Evolutionary conservation across 2,113 vertebrate species (phyloP), one percentile per base, ranked within the genome.

Genomic region (Syrrhaptes paradoxus): DNA sequence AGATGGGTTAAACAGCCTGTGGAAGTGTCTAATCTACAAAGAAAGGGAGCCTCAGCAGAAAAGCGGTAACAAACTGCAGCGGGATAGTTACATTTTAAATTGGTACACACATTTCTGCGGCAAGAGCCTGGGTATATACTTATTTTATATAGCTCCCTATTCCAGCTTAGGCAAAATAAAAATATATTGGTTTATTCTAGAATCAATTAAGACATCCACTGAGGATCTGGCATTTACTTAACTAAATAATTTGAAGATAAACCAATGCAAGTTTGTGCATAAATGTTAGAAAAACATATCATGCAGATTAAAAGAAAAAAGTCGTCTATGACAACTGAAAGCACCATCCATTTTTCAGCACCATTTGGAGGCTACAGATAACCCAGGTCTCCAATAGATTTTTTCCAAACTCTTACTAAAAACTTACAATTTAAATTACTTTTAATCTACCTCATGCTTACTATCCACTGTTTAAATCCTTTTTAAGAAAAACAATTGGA

Each of bases 331-430:
- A 73, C 46, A 76, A 54, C 49, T 36, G 58, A 88, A 38, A 77
- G 51, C 46, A 77, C 12, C 9, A 36, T 31, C 48, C 32, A 49
- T 87, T 93, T 76, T 89, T 83, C 74, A 83, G 58, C 43, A 83
- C 36, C 62, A 21, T 76, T 93, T 93, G 34, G 31, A 95, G 65
- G 20, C 43, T 93, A 58, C 29, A 93, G 91, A 91, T 89, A 89
- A 93, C 46, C 34, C 62, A 91, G 12, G 13, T 52, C 34, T 80
- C 43, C 34, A 43, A 67, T 21, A 63, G 75, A 80, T 48, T 90
- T 20, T 63, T 62, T 83, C 51, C 77, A 84, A 81, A 78, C 19
- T 63, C 65, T 74, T 67, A 85, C 88, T 77, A 88, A 75, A 94
- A 70, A 1, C 13, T 18, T 65, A 68, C 18, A 74, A 70, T 84